Conservation (phyloP, 37 sponge, comb jelly and placozoan species). For the Tethya wilhelma region DNA sequence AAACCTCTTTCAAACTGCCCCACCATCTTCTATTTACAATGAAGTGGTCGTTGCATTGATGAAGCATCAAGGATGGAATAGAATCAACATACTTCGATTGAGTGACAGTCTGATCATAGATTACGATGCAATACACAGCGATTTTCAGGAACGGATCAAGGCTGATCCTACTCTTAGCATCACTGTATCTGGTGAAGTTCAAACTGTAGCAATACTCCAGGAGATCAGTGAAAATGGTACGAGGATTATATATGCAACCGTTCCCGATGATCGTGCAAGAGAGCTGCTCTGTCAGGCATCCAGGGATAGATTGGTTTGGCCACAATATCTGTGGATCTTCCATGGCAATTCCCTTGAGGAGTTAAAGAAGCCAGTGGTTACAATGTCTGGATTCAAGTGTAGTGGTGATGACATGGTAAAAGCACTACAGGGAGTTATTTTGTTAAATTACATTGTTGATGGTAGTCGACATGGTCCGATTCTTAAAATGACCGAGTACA, state of each 20-base stretch:
- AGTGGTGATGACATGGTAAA: slow-evolving; percentile 1
- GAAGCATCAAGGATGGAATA: neutral
- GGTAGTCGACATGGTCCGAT: neutral
- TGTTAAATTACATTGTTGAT: neutral
- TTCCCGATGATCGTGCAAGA: neutral
- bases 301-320: slow-evolving; percentile 1
- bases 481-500: no score
- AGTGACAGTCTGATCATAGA: neutral
- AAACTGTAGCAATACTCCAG: neutral
- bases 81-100: neutral
- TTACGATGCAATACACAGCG: neutral
- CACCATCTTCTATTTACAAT: slow-evolving; percentile 16
- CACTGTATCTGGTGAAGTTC: neutral
- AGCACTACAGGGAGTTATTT: slow-evolving; percentile 19
- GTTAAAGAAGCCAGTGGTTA: no score
- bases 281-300: slow-evolving; percentile 31
- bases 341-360: slow-evolving; percentile 7
- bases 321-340: slow-evolving; percentile 29
- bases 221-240: neutral
- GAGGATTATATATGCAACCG: slow-evolving; percentile 13
- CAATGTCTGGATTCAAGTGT: slow-evolving; percentile 1
- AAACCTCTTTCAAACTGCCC: slow-evolving; percentile 15
- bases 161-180: neutral
- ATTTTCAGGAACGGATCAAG: neutral
- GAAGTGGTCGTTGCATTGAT: slow-evolving; percentile 15